A percentile compares a stretch with the other conserved stretches of the same genome.
phyloP scores from a whole-genome alignment of 2,797 vertebrate species.

The Amblyopsis hoosieri region DNA sequence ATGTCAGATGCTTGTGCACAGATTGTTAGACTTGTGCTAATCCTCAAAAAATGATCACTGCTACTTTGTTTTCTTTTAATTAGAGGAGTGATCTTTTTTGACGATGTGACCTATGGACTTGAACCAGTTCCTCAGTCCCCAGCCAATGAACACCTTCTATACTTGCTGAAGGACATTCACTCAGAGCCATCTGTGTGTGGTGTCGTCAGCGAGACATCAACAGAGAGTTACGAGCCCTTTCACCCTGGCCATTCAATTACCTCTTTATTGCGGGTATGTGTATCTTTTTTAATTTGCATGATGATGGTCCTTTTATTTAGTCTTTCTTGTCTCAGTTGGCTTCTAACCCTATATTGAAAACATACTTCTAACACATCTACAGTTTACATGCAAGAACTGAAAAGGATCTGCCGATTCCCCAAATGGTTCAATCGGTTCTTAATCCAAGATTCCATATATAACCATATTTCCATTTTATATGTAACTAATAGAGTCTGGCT shows the following conservation, averaged over 20 bases:
- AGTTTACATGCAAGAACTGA: too few species aligned
- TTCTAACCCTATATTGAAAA: too few species aligned
- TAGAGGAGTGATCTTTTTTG: constrained; percentile 85
- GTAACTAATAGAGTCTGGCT: too few species aligned
- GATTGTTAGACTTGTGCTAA: too few species aligned
- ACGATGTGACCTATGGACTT: constrained; percentile 77
- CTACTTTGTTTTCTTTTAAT: background rate
- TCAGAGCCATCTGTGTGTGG: constrained; percentile 73
- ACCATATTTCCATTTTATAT: too few species aligned
- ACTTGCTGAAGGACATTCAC: constrained; percentile 65
- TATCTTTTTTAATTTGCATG: background rate
- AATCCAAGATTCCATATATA: too few species aligned
- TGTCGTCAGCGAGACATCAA: constrained; percentile 57
- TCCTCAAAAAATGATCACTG: background rate
- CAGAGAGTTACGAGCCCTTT: constrained; percentile 37
- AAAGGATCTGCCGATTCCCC: too few species aligned
- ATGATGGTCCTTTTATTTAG: too few species aligned
- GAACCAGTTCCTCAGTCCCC: constrained; percentile 77
- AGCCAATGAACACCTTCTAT: constrained; percentile 81
- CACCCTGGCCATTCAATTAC: constrained; percentile 51
- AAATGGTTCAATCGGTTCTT: too few species aligned
- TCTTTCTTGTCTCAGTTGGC: too few species aligned
- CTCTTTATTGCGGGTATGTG: constrained; percentile 61
- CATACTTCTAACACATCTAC: too few species aligned
- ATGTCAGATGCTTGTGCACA: too few species aligned